A percentile compares a stretch with the other conserved stretches of the same genome.
Evolutionary conservation across 2,113 vertebrate species (phyloP).

Genomic region (Alethe diademata): DNA sequence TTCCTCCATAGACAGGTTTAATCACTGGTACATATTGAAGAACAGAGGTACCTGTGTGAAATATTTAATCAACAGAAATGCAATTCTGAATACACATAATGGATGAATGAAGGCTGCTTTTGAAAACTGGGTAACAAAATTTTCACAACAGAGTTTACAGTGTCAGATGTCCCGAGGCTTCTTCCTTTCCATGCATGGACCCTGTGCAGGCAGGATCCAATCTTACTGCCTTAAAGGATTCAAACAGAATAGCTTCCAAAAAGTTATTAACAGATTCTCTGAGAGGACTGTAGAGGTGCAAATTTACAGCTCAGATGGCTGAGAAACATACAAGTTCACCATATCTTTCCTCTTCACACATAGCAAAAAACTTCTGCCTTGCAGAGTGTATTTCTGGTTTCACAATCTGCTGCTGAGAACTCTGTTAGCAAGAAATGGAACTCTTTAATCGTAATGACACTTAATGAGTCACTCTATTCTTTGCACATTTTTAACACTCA

Average conservation of each 20-base stretch:
- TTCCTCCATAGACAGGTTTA: neutral
- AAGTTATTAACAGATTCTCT: slow-evolving; percentile 66
- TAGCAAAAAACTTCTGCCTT: slow-evolving; percentile 62
- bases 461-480: slow-evolving; percentile 62
- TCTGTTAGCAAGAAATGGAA: slow-evolving; percentile 61
- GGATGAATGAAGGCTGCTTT: neutral
- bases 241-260: slow-evolving; percentile 24
- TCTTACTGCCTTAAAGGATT: neutral
- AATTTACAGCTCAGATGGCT: slow-evolving; percentile 66
- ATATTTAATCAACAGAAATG: neutral
- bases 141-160: neutral
- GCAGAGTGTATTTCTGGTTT: slow-evolving; percentile 61
- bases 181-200: neutral
- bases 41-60: neutral
- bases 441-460: slow-evolving; percentile 65
- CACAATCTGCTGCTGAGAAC: slow-evolving; percentile 69
- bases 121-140: neutral
- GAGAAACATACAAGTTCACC: slow-evolving; percentile 61
- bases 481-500: slow-evolving; percentile 59
- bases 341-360: slow-evolving; percentile 65
- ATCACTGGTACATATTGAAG: neutral
- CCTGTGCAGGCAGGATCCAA: neutral
- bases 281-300: slow-evolving; percentile 48
- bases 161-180: neutral
- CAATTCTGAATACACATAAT: neutral